Evolutionary conservation across 2,113 vertebrate species (phyloP), one percentile per base, ranked within the genome.

Genomic region (Propithecus coquereli): DNA sequence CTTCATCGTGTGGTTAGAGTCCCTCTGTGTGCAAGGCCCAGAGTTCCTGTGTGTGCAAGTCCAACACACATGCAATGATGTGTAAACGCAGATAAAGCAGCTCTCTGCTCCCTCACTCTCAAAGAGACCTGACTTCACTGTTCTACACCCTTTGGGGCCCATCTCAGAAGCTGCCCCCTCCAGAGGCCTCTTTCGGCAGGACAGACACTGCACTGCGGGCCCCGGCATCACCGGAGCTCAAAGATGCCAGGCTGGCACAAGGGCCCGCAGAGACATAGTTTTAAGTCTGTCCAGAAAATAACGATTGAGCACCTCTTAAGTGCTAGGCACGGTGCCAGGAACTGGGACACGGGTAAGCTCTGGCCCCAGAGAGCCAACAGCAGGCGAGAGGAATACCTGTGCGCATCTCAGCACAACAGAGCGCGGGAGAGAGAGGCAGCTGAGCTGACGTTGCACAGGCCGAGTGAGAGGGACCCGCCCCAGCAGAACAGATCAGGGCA

Each of bases 361-460:
- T 27, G 22, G 3, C 40, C 52, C 74, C 37, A 32, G 23, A 91
- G 37, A 32, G 14, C 71, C 47, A 40, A 20, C 22, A 14, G 9
- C 8, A 2, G 30, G 57, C 0, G 3, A 54, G 8, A 47, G 47
- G 65, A 23, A 12, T 8, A 12, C 22, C 10, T 1, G 4, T 0
- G 1, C 12, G 20, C 6, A 3, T 1, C 18, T 23, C 37, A 8
- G 8, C 8, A 0, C 20, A 32, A 17, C 25, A 61, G 25, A 81
- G 45, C 25, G 2, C 2, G 11, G 61, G 61, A 1, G 11, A 1
- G 13, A 23, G 25, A 30, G 50, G 30, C 13, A 30, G 6, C 1
- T 57, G 8, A 6, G 18, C 34, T 13, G 25, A n/a, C 3, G 2
- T 71, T 16, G 27, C 1, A 2, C 0, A 0, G 1, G 3, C 57